Evolutionary conservation across 2,113 vertebrate species (phyloP), one percentile per base, ranked within the genome.

Genomic region (Gambusia affinis): DNA sequence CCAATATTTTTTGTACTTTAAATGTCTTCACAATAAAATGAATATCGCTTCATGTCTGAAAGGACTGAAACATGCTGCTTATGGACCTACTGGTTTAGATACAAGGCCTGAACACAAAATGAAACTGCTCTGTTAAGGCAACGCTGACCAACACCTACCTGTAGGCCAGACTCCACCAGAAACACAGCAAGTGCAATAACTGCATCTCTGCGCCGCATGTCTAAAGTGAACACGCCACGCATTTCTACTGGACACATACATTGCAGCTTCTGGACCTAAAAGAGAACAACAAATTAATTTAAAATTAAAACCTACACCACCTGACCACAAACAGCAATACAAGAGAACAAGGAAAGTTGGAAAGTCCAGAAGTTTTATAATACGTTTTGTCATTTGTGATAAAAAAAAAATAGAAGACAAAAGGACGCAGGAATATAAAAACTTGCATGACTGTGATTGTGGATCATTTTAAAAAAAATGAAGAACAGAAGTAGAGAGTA

Each of bases 231-330:
- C 74, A 96, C 93, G 8, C 97, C 98, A 1, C 96, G 96, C 54
- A 96, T 95, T 89, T 99, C 97, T 72, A 96, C 95, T 22, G 98
- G 97, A 89, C 97, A 98, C 98, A 99, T 99, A 84, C 98, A 99
- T 79, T 97, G 95, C 31, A 99, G 91, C 79, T 98, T 99, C 67
- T 98, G 95, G 31, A 99, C 96, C 98, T 99, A 81, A 80, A 78
- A 80, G 7, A 73, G 0, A 12, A 72, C n/a, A 76, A 42, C 1
- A 66, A 19, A 60, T 35, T 2, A 62, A 22, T 44, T 30, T 42
- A 14, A 33, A 2, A 8, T 33, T 35, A 24, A 37, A 60, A 37
- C 8, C 10, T 35, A 24, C 22, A 57, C 63, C 11, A 11, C 31
- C 10, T 64, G 63, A 30, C 4, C 22, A 19, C 12, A 22, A 27